Conservation (phyloP, 2,113 vertebrate genomes). For the Panthera tigris region DNA sequence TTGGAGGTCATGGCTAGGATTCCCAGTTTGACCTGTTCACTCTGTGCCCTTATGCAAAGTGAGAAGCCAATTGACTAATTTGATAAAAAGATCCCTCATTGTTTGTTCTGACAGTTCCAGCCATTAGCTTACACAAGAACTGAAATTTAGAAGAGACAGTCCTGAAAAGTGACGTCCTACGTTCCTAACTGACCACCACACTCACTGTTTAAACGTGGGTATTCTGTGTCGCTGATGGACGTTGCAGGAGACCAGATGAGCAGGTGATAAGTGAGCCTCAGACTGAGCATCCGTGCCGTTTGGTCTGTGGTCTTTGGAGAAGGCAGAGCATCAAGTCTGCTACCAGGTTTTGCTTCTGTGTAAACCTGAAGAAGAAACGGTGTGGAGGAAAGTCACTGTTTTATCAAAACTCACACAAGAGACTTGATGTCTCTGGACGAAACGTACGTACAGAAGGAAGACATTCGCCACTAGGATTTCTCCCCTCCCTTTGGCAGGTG, state of each 20-base stretch:
- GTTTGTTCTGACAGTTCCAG: neutral
- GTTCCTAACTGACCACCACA: neutral
- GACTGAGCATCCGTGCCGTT: accelerated
- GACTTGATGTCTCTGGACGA: neutral
- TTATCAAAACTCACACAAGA: neutral
- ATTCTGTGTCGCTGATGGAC: neutral
- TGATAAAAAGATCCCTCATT: neutral
- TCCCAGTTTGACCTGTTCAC: accelerated
- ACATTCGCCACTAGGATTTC: accelerated
- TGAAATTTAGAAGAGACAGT: neutral
- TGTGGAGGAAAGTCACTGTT: neutral
- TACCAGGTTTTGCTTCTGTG: neutral
- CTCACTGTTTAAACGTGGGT: accelerated
- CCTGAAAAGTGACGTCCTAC: neutral
- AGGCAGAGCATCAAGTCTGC: accelerated
- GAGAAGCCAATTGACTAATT: neutral
- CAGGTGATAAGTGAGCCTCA: too few relatives aligned
- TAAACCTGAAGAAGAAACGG: neutral
- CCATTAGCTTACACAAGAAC: neutral
- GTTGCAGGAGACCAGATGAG: neutral
- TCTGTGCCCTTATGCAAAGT: neutral
- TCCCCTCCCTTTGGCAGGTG: accelerated
- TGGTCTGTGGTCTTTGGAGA: neutral
- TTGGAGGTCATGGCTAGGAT: neutral
- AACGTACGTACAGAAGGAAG: too few relatives aligned